Conservation (phyloP, 2,797 vertebrate species). For the Alosa sapidissima region DNA sequence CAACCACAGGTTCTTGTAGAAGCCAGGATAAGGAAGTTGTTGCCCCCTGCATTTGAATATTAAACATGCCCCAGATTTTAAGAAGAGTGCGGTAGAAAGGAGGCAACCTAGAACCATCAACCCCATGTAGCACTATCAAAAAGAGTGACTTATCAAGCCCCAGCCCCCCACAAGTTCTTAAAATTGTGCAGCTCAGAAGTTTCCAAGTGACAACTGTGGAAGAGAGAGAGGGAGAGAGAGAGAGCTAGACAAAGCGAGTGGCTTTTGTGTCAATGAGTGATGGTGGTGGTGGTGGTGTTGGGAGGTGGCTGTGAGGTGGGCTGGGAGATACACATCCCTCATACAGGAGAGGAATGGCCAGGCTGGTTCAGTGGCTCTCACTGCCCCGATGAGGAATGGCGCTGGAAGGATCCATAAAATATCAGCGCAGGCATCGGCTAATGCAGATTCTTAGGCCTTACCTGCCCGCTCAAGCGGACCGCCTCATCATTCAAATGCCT, state of each 20-base stretch:
- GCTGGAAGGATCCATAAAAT: neutral
- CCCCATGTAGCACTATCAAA: neutral
- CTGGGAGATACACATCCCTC: neutral
- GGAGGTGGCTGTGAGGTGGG: neutral
- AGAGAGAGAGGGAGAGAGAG: neutral
- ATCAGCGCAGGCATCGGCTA: neutral
- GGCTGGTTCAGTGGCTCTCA: neutral
- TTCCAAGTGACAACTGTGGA: neutral
- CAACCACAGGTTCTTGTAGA: too few species aligned
- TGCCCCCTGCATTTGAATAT: too few species aligned
- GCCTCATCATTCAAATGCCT: neutral
- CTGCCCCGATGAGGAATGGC: neutral
- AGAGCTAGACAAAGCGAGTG: neutral
- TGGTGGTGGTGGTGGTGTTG: neutral
- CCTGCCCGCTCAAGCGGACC: neutral
- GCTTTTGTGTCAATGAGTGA: neutral
- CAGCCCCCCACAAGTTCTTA: too few species aligned
- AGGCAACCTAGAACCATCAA: neutral
- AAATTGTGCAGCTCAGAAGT: neutral
- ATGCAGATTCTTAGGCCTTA: neutral
- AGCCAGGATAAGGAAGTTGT: too few species aligned
- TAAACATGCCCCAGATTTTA: neutral
- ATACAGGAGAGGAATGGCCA: neutral
- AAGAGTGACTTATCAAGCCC: neutral
- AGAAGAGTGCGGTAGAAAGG: neutral